phyloP scores from a whole-genome alignment of 2,797 vertebrate species.

The Tachyglossus aculeatus region DNA sequence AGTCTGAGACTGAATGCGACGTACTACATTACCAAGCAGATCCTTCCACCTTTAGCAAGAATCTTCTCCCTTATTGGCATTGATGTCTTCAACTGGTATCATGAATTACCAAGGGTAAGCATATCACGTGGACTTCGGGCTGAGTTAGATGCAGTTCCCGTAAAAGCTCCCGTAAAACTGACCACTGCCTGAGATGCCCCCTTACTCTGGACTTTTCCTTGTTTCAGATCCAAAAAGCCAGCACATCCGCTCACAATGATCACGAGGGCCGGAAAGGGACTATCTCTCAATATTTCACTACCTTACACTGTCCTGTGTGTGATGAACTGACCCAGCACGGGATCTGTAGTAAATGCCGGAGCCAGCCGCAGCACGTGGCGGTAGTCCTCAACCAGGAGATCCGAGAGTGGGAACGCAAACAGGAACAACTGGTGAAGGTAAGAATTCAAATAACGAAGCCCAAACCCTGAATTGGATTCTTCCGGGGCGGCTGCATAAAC shows the following conservation, averaged over 20 bases:
- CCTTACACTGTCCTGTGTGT: conserved; percentile 95
- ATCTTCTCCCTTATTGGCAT: conserved; percentile 94
- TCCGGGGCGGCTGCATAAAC: neutral
- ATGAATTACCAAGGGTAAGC: conserved; percentile 92
- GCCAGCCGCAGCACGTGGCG: conserved; percentile 88
- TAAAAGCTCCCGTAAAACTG: neutral
- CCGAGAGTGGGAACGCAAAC: conserved; percentile 86
- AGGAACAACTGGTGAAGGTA: conserved; percentile 93
- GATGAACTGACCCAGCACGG: conserved; percentile 94
- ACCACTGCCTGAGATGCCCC: neutral
- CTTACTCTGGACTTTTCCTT: conserved; percentile 24
- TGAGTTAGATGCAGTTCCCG: neutral
- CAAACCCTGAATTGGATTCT: neutral
- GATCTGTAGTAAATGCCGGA: conserved; percentile 88
- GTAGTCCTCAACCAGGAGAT: conserved; percentile 91
- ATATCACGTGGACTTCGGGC: neutral
- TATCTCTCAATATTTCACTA: conserved; percentile 97
- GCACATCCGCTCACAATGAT: conserved; percentile 73
- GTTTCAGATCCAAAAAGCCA: conserved; percentile 86
- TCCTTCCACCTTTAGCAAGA: conserved; percentile 90
- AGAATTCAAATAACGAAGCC: neutral
- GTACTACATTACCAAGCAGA: conserved; percentile 97
- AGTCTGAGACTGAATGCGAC: conserved; percentile 87
- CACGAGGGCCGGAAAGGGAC: conserved; percentile 86
- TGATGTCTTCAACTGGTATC: conserved; percentile 95